Evolutionary conservation across 2,113 vertebrate genomes (phyloP), one percentile per base, ranked within the genome.

Genomic region (Macquaria ambigua): DNA sequence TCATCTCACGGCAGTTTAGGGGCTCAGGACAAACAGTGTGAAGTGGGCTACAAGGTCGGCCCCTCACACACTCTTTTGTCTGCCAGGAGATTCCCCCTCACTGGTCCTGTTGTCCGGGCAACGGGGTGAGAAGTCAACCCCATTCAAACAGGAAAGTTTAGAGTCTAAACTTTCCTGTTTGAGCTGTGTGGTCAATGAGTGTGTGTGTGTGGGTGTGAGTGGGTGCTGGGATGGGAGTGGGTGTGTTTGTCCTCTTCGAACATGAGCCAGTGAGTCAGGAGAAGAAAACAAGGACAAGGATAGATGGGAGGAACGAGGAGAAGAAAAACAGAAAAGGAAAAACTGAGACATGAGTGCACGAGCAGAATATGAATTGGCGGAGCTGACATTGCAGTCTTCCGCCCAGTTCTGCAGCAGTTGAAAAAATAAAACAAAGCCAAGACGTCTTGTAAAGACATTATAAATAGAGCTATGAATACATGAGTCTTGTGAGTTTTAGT

Each of bases 21-120:
- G 71, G 83, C 72, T 90, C 81, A 82, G 74, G 85, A 91, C 90
- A 95, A 93, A 96, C 93, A 95, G 77, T 74, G 64, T 94, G 91
- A 94, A 95, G 94, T 94, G 92, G 92, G 68, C 86, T 68, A 94
- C 95, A 93, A 93, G 93, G 91, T 92, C 73, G 59, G 77, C 59
- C 83, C 85, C 81, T 82, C 86, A 83, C 73, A 58, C 46, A 50
- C 61, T 83, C 93, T 86, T 95, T 94, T 95, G 94, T 95, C 74
- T 59, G 3, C 23, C 16, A 18, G 10, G 67, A 88, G 90, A 94
- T 95, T 94, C 92, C 88, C 80, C 75, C 73, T 82, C 12, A 43
- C 69, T 58, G 6, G 77, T 73, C 62, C 63, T 77, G 92, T 94
- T 52, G 86, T 79, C 93, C 64, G 15, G 90, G 90, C 87, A 86